These are phyloP conservation scores for Agonopterix alstromeriana DNA, from an alignment of 2,888 invertebrate species.

Conservation along the genomic window DNA sequence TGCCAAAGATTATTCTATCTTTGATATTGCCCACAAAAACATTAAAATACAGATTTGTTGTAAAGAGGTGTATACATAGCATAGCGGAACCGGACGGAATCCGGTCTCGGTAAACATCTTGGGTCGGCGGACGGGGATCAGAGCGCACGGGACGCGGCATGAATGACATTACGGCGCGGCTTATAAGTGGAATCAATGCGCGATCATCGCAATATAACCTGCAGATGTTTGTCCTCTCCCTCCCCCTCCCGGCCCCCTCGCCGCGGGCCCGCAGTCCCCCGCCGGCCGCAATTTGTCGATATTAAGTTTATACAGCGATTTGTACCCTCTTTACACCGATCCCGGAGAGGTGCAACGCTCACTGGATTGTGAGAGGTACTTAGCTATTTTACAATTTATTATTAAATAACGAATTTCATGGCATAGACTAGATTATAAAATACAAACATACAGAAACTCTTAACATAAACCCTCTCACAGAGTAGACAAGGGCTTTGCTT, in stretches of 20 bases:
- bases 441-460: too few species aligned
- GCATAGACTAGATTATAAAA: too few species aligned
- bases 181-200: slow-evolving; percentile 67
- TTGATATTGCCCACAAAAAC: too few species aligned
- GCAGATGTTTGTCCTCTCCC: slow-evolving; percentile 47
- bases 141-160: not conserved
- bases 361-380: not conserved
- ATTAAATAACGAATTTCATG: not conserved
- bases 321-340: slow-evolving; percentile 35
- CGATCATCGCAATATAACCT: slow-evolving; percentile 63
- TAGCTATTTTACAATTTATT: not conserved
- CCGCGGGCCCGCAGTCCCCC: slow-evolving; percentile 13
- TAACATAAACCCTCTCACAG: too few species aligned
- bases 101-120: too few species aligned
- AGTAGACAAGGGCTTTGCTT: too few species aligned
- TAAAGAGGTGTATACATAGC: too few species aligned
- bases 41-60: too few species aligned
- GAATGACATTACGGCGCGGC: slow-evolving; percentile 21
- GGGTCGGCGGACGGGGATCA: too few species aligned
- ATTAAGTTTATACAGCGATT: slow-evolving; percentile 74
- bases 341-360: not conserved
- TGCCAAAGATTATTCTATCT: too few species aligned
- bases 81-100: too few species aligned
- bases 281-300: slow-evolving; percentile 53
- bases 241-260: slow-evolving; percentile 18